These are phyloP conservation scores for Bombycilla garrulus DNA, from an alignment of 2,113 vertebrate genomes.

Conservation along the genomic window DNA sequence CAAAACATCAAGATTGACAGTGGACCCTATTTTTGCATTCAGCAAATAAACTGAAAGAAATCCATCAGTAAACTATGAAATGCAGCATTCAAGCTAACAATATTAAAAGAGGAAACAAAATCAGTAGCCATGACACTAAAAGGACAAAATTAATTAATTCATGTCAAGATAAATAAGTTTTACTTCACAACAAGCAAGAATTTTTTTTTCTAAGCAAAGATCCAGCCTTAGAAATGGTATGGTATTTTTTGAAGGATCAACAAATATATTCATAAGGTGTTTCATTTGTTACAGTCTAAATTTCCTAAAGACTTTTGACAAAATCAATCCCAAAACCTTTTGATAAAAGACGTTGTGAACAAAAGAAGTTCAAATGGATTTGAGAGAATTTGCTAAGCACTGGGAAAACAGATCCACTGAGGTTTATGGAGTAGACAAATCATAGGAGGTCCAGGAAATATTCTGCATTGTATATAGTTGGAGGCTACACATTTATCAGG, in stretches of 20 bases:
- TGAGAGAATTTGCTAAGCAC: not conserved
- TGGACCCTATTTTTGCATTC: not conserved
- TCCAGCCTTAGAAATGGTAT: not conserved
- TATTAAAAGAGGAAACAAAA: not conserved
- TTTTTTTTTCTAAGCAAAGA: not conserved
- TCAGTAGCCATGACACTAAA: not conserved
- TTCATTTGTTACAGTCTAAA: not conserved
- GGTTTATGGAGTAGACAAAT: not conserved
- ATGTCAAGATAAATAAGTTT: not conserved
- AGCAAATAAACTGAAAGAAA: not conserved
- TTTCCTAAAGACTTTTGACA: not conserved
- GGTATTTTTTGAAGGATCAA: fast-evolving
- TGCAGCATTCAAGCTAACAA: not conserved
- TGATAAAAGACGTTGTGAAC: not conserved
- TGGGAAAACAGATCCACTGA: not conserved
- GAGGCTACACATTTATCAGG: not conserved
- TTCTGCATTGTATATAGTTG: not conserved
- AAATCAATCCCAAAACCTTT: not conserved
- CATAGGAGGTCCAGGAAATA: not conserved
- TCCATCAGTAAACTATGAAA: not conserved
- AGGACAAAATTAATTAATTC: not conserved
- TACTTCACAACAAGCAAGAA: not conserved
- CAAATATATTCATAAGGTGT: not conserved
- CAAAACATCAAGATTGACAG: not conserved
- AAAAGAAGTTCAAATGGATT: not conserved